Evolutionary conservation across 2,888 invertebrate species (phyloP).

Genomic region (Acrobeloides nanus): DNA sequence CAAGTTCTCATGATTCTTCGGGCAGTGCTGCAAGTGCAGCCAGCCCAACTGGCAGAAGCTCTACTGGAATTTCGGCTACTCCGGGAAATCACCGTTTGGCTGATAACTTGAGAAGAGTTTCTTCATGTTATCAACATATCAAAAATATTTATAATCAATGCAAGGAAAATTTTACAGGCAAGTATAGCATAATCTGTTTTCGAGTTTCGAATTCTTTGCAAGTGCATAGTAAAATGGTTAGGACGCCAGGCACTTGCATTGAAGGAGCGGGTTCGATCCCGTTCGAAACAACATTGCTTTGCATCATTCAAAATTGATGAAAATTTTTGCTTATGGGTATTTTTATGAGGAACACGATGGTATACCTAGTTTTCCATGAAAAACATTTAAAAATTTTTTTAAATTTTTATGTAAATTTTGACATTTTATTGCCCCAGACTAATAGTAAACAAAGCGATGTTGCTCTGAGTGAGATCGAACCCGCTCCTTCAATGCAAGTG

Average conservation of each 20-base stretch:
- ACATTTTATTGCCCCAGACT: conserved; percentile 6
- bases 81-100: conserved; percentile 10
- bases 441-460: no score
- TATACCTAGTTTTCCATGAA: neutral
- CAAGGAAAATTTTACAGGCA: conserved; percentile 7
- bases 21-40: neutral
- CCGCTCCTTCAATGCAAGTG: no score
- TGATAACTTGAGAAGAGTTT: conserved; percentile 14
- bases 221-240: neutral
- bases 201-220: neutral
- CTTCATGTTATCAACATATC: conserved; percentile 20
- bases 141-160: conserved; percentile 19
- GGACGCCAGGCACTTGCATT: no score
- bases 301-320: no score
- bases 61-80: conserved; percentile 5
- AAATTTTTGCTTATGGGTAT: no score
- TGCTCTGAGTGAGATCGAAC: no score
- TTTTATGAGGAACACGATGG: neutral
- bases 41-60: neutral
- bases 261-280: no score
- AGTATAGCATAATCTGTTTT: neutral
- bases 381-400: conserved; percentile 5
- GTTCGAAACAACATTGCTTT: no score
- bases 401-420: no score
- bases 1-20: neutral